Percentiles rank a stretch among this genome's conserved stretches.
phyloP scores from a whole-genome alignment of 2,797 vertebrate genomes.

The Gila robusta region DNA sequence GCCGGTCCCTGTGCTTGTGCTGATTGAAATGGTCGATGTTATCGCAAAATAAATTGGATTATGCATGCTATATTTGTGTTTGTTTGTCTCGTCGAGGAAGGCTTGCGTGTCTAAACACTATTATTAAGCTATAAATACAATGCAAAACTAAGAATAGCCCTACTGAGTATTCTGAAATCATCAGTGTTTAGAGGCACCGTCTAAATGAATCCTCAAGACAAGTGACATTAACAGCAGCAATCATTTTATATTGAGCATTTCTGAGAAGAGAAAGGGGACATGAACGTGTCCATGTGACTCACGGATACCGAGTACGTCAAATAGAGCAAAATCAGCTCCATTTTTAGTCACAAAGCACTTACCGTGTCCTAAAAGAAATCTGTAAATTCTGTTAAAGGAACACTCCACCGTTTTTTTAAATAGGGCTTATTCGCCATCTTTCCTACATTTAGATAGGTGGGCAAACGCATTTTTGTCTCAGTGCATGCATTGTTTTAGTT shows the following conservation, averaged over 20 bases:
- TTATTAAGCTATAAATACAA: slow-evolving; percentile 19
- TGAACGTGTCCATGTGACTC: slow-evolving; percentile 22
- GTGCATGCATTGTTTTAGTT: too few species aligned
- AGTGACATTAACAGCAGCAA: background rate
- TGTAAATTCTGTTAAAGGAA: too few species aligned
- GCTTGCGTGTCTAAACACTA: background rate
- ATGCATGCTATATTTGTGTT: background rate
- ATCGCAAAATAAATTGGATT: background rate
- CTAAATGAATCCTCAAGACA: background rate
- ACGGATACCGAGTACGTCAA: background rate
- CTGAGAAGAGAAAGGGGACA: background rate
- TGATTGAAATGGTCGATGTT: background rate
- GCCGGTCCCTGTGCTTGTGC: background rate
- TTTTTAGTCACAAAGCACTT: slow-evolving; percentile 16
- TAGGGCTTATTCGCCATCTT: too few species aligned
- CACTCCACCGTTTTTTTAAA: too few species aligned
- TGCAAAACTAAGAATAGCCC: background rate
- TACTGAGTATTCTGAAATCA: background rate
- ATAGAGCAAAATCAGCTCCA: background rate
- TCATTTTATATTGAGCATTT: background rate
- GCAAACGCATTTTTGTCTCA: too few species aligned
- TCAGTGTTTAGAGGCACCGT: background rate
- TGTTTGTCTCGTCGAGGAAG: background rate
- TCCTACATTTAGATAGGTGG: too few species aligned
- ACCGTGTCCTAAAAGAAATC: background rate